Conservation (phyloP, 2,888 invertebrate genomes). For the Limnephilus rhombicus region DNA sequence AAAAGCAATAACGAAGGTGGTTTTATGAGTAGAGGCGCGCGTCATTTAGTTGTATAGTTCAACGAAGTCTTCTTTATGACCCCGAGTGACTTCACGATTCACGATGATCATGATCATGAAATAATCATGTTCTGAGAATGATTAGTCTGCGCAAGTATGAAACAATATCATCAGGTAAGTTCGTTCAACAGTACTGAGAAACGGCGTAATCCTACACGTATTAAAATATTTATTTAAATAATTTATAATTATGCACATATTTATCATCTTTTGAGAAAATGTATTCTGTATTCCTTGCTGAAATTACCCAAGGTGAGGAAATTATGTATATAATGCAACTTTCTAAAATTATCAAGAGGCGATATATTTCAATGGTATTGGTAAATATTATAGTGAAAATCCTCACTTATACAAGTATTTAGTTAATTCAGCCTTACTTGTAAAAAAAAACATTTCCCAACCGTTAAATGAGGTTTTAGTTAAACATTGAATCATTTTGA, state of each 20-base stretch:
- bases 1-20: background rate
- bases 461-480: too few relatives aligned
- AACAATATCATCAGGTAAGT: background rate
- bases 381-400: background rate
- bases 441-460: too few relatives aligned
- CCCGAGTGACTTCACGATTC: background rate
- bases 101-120: conserved; percentile 1
- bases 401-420: background rate
- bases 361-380: background rate
- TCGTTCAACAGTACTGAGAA: background rate
- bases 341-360: background rate
- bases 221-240: background rate
- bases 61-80: background rate
- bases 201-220: background rate
- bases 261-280: too few relatives aligned
- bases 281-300: background rate
- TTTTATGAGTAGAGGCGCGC: background rate
- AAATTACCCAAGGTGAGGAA: background rate
- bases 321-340: background rate
- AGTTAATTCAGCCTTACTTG: too few relatives aligned
- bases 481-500: too few relatives aligned
- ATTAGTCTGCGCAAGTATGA: background rate
- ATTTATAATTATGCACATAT: too few relatives aligned
- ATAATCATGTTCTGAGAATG: background rate
- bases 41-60: background rate